A percentile compares a stretch with the other conserved stretches of the same genome.
Conservation (phyloP, 2,888 invertebrate genomes). For the Aproaerema taeniolella region DNA sequence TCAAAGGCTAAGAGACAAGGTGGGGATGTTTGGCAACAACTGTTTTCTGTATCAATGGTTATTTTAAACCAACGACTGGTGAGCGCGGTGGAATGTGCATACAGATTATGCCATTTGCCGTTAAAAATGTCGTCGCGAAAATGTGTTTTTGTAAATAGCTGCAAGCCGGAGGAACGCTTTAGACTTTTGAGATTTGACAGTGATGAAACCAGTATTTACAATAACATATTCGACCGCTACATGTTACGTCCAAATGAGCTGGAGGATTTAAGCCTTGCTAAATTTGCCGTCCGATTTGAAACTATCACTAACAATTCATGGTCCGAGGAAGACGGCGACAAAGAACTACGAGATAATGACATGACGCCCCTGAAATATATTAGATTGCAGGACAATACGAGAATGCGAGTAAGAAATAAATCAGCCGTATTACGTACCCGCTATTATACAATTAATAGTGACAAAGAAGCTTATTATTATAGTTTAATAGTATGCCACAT, state of each 20-base stretch:
- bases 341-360: constrained; percentile 4
- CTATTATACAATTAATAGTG: too few relatives aligned
- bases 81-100: constrained; percentile 23
- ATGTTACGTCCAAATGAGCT: not conserved
- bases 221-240: constrained; percentile 11
- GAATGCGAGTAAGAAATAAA: too few relatives aligned
- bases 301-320: not conserved
- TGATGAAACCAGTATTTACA: not conserved
- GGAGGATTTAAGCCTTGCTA: constrained; percentile 6
- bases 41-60: constrained; percentile 8
- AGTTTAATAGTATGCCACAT: too few relatives aligned
- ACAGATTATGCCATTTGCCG: constrained; percentile 16
- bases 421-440: too few relatives aligned
- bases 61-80: constrained; percentile 15
- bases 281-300: constrained; percentile 6
- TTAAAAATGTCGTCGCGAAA: constrained; percentile 9
- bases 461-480: too few relatives aligned
- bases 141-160: constrained; percentile 6
- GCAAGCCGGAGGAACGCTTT: not conserved
- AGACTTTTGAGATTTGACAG: constrained; percentile 2
- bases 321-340: not conserved
- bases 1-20: not conserved
- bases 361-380: too few relatives aligned
- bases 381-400: too few relatives aligned
- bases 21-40: too few relatives aligned